These are phyloP conservation scores for Eulemur rufifrons DNA, from an alignment of 2,113 vertebrate genomes.

Conservation along the genomic window DNA sequence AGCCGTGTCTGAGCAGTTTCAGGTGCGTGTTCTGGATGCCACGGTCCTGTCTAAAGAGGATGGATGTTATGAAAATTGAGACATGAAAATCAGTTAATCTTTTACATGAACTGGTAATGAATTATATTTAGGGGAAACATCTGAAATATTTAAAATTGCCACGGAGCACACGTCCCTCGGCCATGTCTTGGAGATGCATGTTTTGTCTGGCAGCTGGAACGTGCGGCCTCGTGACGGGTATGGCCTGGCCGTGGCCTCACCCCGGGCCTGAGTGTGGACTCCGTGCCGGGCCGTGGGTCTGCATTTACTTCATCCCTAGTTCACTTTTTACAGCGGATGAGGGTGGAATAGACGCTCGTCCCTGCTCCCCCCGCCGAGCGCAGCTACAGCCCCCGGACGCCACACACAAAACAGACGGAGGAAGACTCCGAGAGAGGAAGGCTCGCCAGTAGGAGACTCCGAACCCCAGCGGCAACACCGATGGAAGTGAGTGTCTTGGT, in stretches of 20 bases:
- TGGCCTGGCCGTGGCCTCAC: neutral
- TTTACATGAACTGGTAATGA: neutral
- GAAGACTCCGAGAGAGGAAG: neutral
- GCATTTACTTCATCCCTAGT: neutral
- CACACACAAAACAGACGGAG: no score
- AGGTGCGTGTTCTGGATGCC: neutral
- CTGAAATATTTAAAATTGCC: neutral
- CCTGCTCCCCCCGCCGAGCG: neutral
- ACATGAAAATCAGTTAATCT: neutral
- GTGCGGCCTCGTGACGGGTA: neutral
- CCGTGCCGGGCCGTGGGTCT: neutral
- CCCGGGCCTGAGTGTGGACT: neutral
- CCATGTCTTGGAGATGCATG: no score
- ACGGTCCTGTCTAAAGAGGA: neutral
- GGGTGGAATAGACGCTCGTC: no score
- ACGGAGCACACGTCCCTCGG: no score
- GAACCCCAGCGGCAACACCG: rapidly evolving
- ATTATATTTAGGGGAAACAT: neutral
- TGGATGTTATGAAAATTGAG: neutral
- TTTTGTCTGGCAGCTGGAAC: neutral
- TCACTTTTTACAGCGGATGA: neutral
- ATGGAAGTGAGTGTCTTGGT: neutral
- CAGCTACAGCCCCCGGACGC: neutral
- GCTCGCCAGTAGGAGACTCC: neutral
- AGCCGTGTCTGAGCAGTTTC: neutral